Evolutionary conservation across 2,113 vertebrate species (phyloP).

Genomic region (Pseudorhombus dupliciocellatus): DNA sequence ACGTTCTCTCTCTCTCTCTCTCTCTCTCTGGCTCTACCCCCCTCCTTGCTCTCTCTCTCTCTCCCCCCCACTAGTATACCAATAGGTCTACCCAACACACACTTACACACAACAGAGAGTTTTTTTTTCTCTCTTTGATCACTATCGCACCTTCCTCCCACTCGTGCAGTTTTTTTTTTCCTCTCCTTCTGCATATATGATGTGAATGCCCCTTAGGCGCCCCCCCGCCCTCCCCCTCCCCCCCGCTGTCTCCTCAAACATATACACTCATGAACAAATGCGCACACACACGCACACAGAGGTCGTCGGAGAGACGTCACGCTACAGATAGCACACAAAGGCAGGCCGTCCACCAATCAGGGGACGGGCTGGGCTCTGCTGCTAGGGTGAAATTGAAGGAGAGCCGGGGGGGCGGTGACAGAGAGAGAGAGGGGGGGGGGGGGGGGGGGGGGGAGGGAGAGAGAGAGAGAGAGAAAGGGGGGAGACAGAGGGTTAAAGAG

Average conservation of each 20-base stretch:
- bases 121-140: constrained; percentile 73
- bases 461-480: too few relatives aligned
- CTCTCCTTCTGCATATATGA: constrained; percentile 67
- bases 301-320: constrained; percentile 77
- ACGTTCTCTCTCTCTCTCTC: constrained; percentile 53
- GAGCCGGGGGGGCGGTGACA: constrained; percentile 49
- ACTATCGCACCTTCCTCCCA: constrained; percentile 70
- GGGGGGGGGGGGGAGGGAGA: constrained; percentile 22
- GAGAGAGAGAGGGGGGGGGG: constrained; percentile 31
- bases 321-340: constrained; percentile 81
- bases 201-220: constrained; percentile 58
- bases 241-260: constrained; percentile 53
- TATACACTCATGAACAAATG: constrained; percentile 61
- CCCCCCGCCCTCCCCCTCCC: constrained; percentile 21
- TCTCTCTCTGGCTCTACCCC: constrained; percentile 49
- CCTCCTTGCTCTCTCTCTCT: constrained; percentile 48
- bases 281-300: constrained; percentile 42
- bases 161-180: constrained; percentile 47
- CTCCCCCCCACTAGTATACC: constrained; percentile 63
- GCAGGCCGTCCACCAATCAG: constrained; percentile 78
- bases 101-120: constrained; percentile 20
- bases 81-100: constrained; percentile 73
- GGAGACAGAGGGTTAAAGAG: constrained; percentile 16
- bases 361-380: constrained; percentile 73
- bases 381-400: constrained; percentile 82